A percentile compares a stretch with the other conserved stretches of the same genome.
Conservation (phyloP, 2,113 vertebrate species). For the Xiphophorus couchianus region DNA sequence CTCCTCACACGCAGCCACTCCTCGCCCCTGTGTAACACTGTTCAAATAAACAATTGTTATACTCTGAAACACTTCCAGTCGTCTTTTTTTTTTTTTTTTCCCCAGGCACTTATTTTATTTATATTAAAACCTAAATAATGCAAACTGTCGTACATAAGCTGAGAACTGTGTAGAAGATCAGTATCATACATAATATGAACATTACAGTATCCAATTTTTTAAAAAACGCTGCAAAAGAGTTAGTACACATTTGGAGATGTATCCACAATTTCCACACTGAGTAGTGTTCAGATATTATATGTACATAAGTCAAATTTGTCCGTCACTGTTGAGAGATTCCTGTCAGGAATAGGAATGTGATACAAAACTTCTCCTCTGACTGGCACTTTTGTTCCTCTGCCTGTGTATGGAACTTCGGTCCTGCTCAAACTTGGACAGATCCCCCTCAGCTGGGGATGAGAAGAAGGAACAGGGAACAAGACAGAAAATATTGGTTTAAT, state of each 20-base stretch:
- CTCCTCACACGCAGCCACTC: conserved; percentile 73
- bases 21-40: conserved; percentile 86
- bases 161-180: neutral
- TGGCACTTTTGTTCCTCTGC: conserved; percentile 1
- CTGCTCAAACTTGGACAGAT: conserved; percentile 50
- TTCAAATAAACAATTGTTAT: conserved; percentile 98
- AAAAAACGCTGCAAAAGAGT: neutral
- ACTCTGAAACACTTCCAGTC: conserved; percentile 57
- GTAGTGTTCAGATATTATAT: too few relatives aligned
- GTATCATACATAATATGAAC: too few relatives aligned
- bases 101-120: neutral
- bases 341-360: conserved; percentile 4
- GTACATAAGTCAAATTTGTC: neutral
- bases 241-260: neutral
- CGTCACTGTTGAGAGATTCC: neutral
- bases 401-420: conserved; percentile 31
- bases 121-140: too few relatives aligned
- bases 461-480: conserved; percentile 34
- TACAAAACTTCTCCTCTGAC: conserved; percentile 22
- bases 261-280: neutral
- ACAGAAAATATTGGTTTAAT: neutral
- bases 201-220: too few relatives aligned
- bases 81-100: neutral
- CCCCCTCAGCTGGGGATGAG: conserved; percentile 76
- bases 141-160: neutral